phyloP scores from a whole-genome alignment of 2,113 vertebrate species.

The Chloebia gouldiae region DNA sequence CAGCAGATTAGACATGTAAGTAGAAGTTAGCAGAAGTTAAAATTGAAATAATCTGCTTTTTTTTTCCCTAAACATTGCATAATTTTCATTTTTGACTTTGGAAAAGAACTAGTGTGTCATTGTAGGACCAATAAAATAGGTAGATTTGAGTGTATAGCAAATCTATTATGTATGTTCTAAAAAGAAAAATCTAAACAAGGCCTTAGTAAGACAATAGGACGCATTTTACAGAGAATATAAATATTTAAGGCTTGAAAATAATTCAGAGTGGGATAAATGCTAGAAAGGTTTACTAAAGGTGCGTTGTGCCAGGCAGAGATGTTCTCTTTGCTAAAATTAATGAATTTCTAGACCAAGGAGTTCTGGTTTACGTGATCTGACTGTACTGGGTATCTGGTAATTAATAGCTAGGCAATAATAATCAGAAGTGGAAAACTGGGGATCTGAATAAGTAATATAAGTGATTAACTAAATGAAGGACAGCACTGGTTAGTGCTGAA shows the following conservation, averaged over 20 bases:
- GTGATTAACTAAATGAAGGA: not conserved
- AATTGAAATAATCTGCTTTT: not conserved
- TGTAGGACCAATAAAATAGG: not conserved
- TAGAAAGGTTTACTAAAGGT: not conserved
- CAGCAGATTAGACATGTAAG: not conserved
- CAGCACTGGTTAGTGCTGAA: not conserved
- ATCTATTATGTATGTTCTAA: not conserved
- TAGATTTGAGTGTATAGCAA: not conserved
- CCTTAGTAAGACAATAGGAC: not conserved
- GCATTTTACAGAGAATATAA: not conserved
- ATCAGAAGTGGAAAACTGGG: not conserved
- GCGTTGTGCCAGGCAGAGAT: not conserved
- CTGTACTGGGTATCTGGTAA: not conserved
- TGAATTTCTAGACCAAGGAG: not conserved
- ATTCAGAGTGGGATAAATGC: not conserved
- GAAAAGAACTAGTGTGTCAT: not conserved
- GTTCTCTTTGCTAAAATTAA: not conserved
- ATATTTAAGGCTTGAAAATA: not conserved
- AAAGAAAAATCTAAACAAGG: not conserved
- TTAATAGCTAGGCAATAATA: not conserved
- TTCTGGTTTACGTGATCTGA: not conserved
- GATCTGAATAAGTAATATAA: not conserved
- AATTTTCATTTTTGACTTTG: not conserved
- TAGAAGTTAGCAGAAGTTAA: not conserved
- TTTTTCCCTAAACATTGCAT: accelerated